A percentile compares a stretch with the other conserved stretches of the same genome.
Conservation (phyloP, 2,888 invertebrate species). For the Lamproptera curius region DNA sequence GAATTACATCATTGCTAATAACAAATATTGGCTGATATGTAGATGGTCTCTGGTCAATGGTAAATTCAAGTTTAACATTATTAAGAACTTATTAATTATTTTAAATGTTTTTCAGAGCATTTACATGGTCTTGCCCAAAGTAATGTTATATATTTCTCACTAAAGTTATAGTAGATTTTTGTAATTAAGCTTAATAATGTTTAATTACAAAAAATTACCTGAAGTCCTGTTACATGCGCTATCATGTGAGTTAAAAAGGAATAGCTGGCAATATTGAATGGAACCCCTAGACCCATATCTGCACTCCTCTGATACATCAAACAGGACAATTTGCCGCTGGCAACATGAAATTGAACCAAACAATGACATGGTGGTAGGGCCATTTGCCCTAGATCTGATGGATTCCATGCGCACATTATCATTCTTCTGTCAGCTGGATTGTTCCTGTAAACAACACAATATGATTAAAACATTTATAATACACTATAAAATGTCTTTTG, state of each 20-base stretch:
- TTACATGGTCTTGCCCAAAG: no score
- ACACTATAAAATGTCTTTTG: no score
- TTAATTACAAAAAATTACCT: slow-evolving; percentile 71
- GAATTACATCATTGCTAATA: no score
- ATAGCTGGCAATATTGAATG: slow-evolving; percentile 99
- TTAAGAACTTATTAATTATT: no score
- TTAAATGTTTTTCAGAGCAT: no score
- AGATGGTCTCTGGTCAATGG: background rate
- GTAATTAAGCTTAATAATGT: background rate
- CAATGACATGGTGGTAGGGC: slow-evolving; percentile 98
- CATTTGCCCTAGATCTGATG: slow-evolving; percentile 91
- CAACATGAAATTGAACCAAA: slow-evolving; percentile 95
- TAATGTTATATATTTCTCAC: no score
- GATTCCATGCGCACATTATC: slow-evolving; percentile 97
- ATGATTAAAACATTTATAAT: no score
- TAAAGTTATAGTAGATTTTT: no score
- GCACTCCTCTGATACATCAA: slow-evolving; percentile 97
- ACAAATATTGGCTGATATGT: no score
- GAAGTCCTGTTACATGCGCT: slow-evolving; percentile 94
- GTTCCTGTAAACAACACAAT: slow-evolving; percentile 71
- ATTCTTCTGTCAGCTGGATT: slow-evolving; percentile 93
- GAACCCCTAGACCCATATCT: slow-evolving; percentile 98
- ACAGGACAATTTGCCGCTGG: slow-evolving; percentile 90
- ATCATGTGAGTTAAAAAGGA: slow-evolving; percentile 96
- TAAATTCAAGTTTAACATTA: background rate